Conservation (phyloP, 2,888 invertebrate species). For the Torymus tubicola region DNA sequence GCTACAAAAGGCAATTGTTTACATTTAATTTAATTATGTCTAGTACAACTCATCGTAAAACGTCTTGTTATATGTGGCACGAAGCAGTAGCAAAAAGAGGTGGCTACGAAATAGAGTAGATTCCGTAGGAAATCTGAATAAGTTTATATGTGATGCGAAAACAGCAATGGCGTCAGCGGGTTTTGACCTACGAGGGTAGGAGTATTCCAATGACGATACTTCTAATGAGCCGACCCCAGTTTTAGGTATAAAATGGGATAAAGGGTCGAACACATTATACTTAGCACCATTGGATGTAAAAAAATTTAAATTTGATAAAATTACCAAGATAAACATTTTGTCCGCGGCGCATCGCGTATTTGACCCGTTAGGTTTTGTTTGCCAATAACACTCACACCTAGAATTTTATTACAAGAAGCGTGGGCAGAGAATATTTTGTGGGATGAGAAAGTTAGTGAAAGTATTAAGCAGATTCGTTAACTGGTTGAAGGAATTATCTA, state of each 20-base stretch:
- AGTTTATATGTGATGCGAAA: neutral
- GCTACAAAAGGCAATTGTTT: conserved; percentile 13
- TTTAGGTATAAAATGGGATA: conserved; percentile 21
- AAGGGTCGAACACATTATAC: neutral
- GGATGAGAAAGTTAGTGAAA: neutral
- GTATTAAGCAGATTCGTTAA: no score
- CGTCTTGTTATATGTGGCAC: conserved; percentile 57
- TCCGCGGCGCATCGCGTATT: neutral
- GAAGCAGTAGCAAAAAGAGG: conserved; percentile 63
- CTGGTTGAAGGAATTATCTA: no score
- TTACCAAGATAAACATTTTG: neutral
- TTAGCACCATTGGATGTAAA: no score
- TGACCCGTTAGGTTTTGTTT: neutral
- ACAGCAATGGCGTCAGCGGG: conserved; percentile 6
- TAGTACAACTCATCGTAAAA: neutral
- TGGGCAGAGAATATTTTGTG: neutral
- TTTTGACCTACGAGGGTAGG: conserved; percentile 35
- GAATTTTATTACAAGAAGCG: neutral
- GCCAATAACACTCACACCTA: neutral
- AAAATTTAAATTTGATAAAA: neutral
- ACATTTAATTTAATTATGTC: conserved; percentile 2
- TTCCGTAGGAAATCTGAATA: neutral
- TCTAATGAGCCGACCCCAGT: neutral
- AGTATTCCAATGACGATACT: neutral
- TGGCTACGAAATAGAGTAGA: conserved; percentile 64